phyloP scores from a whole-genome alignment of 2,797 vertebrate genomes.

The Gadopsis marmoratus region DNA sequence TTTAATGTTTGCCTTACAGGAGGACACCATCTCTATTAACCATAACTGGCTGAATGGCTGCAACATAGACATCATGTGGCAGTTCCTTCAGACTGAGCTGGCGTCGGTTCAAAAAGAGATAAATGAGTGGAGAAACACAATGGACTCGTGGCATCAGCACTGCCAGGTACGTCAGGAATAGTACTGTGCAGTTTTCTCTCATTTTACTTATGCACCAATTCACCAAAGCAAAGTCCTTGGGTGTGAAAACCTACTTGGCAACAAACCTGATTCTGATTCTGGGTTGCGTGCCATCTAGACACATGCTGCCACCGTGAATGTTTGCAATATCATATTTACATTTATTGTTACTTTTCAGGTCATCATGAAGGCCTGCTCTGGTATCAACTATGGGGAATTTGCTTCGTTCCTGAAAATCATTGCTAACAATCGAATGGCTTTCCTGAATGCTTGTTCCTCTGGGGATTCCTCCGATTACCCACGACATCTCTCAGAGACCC shows the following conservation, averaged over 20 bases:
- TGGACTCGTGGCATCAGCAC: constrained; percentile 94
- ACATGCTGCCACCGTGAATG: background rate
- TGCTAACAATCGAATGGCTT: constrained; percentile 87
- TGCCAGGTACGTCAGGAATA: constrained; percentile 90
- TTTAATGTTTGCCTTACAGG: constrained; percentile 78
- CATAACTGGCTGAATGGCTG: constrained; percentile 99
- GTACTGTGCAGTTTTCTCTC: background rate
- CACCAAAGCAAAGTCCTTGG: no score
- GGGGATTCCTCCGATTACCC: constrained; percentile 76
- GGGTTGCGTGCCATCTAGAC: background rate
- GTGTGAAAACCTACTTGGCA: no score
- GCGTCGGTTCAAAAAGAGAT: constrained; percentile 92
- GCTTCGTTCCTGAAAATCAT: constrained; percentile 92
- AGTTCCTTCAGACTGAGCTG: constrained; percentile 94
- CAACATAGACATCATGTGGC: constrained; percentile 94
- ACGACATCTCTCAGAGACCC: constrained; percentile 75
- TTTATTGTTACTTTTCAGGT: constrained; percentile 80
- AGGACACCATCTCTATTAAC: constrained; percentile 98
- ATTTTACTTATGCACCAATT: no score
- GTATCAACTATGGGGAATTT: constrained; percentile 94
- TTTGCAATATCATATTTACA: background rate
- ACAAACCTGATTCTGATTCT: no score
- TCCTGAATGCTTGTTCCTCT: constrained; percentile 81
- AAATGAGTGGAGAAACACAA: constrained; percentile 89
- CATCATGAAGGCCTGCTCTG: constrained; percentile 95